Evolutionary conservation across 2,113 vertebrate species (phyloP), one percentile per base, ranked within the genome.

Genomic region (Stegostoma tigrinum): DNA sequence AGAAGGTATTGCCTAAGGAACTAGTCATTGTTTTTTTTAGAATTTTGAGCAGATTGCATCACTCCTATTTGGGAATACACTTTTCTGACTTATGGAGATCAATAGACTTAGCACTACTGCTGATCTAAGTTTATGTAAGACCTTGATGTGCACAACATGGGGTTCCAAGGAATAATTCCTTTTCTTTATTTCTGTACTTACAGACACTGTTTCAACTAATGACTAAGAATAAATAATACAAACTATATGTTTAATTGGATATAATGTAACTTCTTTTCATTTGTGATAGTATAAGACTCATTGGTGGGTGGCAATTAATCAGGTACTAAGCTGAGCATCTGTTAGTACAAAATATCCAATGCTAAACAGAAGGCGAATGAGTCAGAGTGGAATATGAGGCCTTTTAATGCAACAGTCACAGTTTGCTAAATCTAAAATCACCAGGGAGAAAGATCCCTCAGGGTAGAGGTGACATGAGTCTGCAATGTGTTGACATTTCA

Each of bases 401-500:
- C 75, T 34, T 80, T 80, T 38, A 80, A n/a, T 17, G 75, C 34
- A n/a, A 80, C n/a, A 80, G 75, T 80, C 75, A 75, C 72, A 80
- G 75, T 80, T 80, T 38, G 34, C 75, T 38, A 38, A 80, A 80
- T 80, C 75, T 80, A n/a, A 80, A 80, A 80, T 38, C 75, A 80
- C 75, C 75, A 80, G 12, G n/a, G 75, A 80, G n/a, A n/a, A 80
- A 38, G 75, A 38, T 38, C 75, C 75, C 75, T 38, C 34, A 80
- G 75, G 75, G 75, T n/a, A 80, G 75, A 80, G 34, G 75, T 80
- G 75, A 80, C 75, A 38, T 38, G 75, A 80, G n/a, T 80, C 34
- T 80, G 75, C 75, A 80, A 80, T 38, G 75, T 80, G 75, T 80
- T 80, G 75, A 80, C n/a, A 80, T 80, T 80, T 80, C 75, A 80